phyloP scores from a whole-genome alignment of 92 coral and sea anemone genomes.

The Zoanthus sansibaricus region DNA sequence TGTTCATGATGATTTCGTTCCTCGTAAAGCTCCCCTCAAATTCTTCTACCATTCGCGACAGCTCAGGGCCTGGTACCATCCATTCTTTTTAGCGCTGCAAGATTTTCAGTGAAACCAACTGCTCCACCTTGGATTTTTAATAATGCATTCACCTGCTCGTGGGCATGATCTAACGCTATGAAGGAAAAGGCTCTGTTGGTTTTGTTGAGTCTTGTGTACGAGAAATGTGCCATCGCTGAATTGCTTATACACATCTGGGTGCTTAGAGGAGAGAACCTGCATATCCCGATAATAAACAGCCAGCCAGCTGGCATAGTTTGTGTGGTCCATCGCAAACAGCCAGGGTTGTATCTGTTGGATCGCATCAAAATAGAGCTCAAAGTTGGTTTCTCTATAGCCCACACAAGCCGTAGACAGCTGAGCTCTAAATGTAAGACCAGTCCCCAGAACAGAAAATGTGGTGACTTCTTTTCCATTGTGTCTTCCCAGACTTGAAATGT shows the following conservation, averaged over 20 bases:
- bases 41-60: slow-evolving; percentile 67
- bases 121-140: slow-evolving; percentile 75
- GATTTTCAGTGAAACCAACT: slow-evolving; percentile 71
- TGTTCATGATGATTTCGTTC: slow-evolving; percentile 66
- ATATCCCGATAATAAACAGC: slow-evolving; percentile 66
- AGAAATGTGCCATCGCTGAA: slow-evolving; percentile 72
- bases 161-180: slow-evolving; percentile 73
- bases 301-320: slow-evolving; percentile 69
- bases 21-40: slow-evolving; percentile 57
- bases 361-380: slow-evolving; percentile 61
- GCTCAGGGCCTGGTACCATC: slow-evolving; percentile 81
- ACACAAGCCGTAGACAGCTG: slow-evolving; percentile 52
- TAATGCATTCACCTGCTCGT: slow-evolving; percentile 72
- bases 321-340: slow-evolving; percentile 72
- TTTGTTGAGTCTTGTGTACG: slow-evolving; percentile 67
- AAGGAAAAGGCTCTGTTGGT: slow-evolving; percentile 37
- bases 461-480: slow-evolving; percentile 44
- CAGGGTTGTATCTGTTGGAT: slow-evolving; percentile 66
- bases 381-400: slow-evolving; percentile 74
- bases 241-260: slow-evolving; percentile 49
- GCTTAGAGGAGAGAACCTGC: slow-evolving; percentile 53
- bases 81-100: slow-evolving; percentile 69
- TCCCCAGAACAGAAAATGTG: slow-evolving; percentile 57
- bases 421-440: slow-evolving; percentile 52
- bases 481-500: slow-evolving; percentile 27